Evolutionary conservation across 2,113 vertebrate genomes (phyloP).

Genomic region (Phalacrocorax pelagicus): DNA sequence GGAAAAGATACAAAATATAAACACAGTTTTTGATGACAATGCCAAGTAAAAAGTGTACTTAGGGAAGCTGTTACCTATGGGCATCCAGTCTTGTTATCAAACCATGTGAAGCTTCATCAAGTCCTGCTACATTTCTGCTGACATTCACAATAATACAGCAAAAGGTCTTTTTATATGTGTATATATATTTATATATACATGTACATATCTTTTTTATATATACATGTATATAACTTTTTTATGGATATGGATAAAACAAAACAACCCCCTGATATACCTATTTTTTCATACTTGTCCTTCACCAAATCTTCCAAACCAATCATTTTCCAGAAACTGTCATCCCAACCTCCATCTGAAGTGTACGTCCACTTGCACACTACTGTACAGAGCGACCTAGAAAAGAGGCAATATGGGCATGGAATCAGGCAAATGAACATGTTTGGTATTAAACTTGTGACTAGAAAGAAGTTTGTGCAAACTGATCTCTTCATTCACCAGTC

Average conservation of each 20-base stretch:
- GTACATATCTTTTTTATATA: background rate
- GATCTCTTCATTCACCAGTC: background rate
- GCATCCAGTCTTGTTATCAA: background rate
- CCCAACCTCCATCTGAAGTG: conserved; percentile 88
- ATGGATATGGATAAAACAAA: background rate
- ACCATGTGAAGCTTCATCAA: background rate
- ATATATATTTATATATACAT: background rate
- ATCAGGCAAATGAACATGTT: background rate
- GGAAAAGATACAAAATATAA: background rate
- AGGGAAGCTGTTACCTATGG: background rate
- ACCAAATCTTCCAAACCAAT: conserved; percentile 87
- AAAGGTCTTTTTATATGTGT: background rate
- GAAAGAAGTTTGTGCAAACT: background rate
- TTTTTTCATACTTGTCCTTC: conserved; percentile 86
- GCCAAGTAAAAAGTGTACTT: background rate
- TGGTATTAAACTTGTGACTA: background rate
- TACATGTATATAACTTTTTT: background rate
- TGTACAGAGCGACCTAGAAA: conserved; percentile 89
- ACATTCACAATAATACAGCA: background rate
- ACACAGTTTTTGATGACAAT: background rate
- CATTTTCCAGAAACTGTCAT: conserved; percentile 86
- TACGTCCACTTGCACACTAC: conserved; percentile 97
- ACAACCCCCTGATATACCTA: conserved; percentile 74
- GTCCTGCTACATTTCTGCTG: background rate
- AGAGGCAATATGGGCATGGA: background rate